phyloP scores from a whole-genome alignment of 2,888 invertebrate genomes.

The Drosophila glabriapex region DNA sequence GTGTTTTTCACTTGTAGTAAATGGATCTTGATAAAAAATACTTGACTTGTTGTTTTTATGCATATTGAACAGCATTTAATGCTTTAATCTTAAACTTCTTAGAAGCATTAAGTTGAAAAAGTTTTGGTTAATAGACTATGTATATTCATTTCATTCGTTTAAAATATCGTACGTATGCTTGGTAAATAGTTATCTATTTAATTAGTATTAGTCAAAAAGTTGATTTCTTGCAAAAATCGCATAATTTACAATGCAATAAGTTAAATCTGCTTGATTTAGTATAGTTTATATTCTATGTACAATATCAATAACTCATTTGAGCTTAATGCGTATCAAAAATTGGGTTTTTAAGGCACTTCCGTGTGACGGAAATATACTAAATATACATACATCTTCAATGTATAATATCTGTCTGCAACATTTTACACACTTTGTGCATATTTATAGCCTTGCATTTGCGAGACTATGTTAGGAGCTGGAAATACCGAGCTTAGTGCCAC shows the following conservation, averaged over 20 bases:
- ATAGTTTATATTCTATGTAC: conserved; percentile 31
- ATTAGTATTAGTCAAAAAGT: conserved; percentile 76
- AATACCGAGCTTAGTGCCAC: conserved; percentile 71
- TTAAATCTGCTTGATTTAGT: conserved; percentile 30
- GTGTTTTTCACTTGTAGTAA: conserved; percentile 54
- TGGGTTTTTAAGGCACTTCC: conserved; percentile 84
- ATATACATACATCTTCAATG: conserved; percentile 45
- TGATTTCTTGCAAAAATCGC: conserved; percentile 69
- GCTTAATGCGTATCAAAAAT: conserved; percentile 66
- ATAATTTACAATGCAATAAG: conserved; percentile 70
- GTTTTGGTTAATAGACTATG: conserved; percentile 37
- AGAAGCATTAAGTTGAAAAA: conserved; percentile 76
- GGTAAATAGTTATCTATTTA: conserved; percentile 70
- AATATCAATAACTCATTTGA: conserved; percentile 56
- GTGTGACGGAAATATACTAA: conserved; percentile 85
- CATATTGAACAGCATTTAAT: conserved; percentile 74
- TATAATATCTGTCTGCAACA: conserved; percentile 50
- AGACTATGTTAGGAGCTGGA: conserved; percentile 59
- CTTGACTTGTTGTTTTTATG: conserved; percentile 44
- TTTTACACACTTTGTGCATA: conserved; percentile 50
- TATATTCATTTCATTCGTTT: conserved; percentile 60
- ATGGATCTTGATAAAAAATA: conserved; percentile 72
- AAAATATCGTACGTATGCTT: conserved; percentile 78
- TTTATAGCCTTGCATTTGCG: conserved; percentile 58
- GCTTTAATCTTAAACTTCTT: conserved; percentile 76